Conservation (phyloP, 2,888 invertebrate species). For the Sarcophaga subvicina region DNA sequence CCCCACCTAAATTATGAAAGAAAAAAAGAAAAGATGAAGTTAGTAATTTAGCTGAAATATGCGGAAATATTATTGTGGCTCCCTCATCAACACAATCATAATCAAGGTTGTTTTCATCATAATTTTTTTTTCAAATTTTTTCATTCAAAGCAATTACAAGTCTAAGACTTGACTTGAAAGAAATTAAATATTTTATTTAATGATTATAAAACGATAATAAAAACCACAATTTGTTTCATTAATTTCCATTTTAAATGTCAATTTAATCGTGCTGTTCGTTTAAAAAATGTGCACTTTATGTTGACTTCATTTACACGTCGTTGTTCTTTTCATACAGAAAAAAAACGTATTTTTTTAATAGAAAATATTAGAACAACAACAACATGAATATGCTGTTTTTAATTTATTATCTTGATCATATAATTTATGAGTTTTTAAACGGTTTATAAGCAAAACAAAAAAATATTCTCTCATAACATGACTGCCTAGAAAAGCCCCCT, state of each 20-base stretch:
- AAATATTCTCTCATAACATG: not conserved
- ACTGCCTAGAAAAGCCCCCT: too few species aligned
- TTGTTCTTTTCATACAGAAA: not conserved
- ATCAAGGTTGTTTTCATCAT: not conserved
- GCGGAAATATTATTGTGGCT: too few species aligned
- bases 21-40: too few species aligned
- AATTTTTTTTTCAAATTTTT: not conserved
- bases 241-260: constrained; percentile 66
- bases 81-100: too few species aligned
- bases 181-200: not conserved
- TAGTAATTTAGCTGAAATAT: too few species aligned
- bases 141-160: not conserved
- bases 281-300: not conserved
- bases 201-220: not conserved
- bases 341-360: constrained; percentile 13
- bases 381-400: constrained; percentile 6
- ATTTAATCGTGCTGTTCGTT: constrained; percentile 26
- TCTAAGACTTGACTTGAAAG: not conserved
- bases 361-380: constrained; percentile 19
- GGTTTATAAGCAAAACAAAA: constrained; percentile 62
- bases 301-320: not conserved
- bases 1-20: too few species aligned
- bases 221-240: constrained; percentile 55
- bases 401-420: constrained; percentile 74
- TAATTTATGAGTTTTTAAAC: constrained; percentile 79